These are phyloP conservation scores for Acromyrmex charruanus DNA, from an alignment of 1,140 invertebrate genomes.

Conservation along the genomic window DNA sequence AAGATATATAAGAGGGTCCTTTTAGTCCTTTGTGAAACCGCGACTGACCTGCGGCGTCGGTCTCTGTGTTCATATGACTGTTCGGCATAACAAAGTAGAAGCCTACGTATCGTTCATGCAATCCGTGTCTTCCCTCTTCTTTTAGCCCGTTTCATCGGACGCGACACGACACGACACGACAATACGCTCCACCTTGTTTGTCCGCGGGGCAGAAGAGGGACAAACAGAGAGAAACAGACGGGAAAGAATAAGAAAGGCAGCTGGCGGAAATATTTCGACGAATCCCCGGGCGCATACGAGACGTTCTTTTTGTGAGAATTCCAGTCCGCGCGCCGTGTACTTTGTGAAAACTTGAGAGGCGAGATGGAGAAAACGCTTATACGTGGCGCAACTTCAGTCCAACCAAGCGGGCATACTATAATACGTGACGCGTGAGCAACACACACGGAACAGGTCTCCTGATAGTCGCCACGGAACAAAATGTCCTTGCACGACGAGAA, in stretches of 20 bases:
- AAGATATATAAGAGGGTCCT: background rate
- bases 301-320: conserved; percentile 73
- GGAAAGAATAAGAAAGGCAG: conserved; percentile 45
- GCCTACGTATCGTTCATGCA: conserved; percentile 17
- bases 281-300: conserved; percentile 70
- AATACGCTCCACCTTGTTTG: conserved; percentile 51
- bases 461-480: conserved; percentile 60
- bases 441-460: conserved; percentile 47
- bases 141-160: conserved; percentile 50
- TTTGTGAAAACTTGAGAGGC: conserved; percentile 63
- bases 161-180: background rate
- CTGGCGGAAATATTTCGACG: conserved; percentile 75
- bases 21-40: conserved; percentile 65
- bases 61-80: conserved; percentile 24
- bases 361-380: conserved; percentile 64
- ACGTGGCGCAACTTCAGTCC: conserved; percentile 32
- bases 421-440: conserved; percentile 67
- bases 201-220: conserved; percentile 20
- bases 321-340: conserved; percentile 60
- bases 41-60: conserved; percentile 63
- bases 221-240: background rate
- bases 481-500: conserved; percentile 19
- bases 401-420: conserved; percentile 54
- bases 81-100: conserved; percentile 27
- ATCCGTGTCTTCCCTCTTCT: conserved; percentile 33